phyloP scores from a whole-genome alignment of 2,113 vertebrate genomes.

The Cyprinodon tularosa region DNA sequence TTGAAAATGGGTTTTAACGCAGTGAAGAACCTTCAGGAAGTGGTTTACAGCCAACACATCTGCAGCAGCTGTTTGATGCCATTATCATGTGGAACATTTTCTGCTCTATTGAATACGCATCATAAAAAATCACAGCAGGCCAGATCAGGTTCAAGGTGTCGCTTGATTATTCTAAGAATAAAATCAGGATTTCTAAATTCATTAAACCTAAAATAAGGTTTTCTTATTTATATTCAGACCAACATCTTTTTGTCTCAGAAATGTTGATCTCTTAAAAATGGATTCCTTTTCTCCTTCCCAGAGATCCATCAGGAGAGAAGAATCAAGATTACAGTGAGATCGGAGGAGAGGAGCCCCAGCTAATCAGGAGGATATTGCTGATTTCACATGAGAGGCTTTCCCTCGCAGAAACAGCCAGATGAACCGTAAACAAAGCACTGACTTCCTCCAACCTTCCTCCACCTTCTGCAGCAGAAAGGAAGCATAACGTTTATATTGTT shows the following conservation, averaged over 20 bases:
- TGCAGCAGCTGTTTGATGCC: too few species aligned
- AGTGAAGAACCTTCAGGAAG: too few species aligned
- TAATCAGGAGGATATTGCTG: slow-evolving; percentile 1
- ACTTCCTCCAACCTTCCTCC: background rate
- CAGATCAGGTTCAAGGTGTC: background rate
- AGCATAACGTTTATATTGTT: background rate
- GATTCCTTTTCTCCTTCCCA: slow-evolving; percentile 9
- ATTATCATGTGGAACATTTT: too few species aligned
- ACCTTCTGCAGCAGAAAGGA: background rate
- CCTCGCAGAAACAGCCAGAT: background rate
- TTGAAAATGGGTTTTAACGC: too few species aligned
- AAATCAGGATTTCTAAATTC: too few species aligned
- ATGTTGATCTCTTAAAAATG: background rate
- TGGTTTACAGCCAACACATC: too few species aligned
- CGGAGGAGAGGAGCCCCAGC: slow-evolving; percentile 35
- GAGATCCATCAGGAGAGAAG: slow-evolving; percentile 58
- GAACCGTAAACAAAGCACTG: background rate
- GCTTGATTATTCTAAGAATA: too few species aligned
- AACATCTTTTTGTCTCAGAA: background rate
- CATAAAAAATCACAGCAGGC: background rate
- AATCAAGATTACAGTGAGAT: slow-evolving; percentile 47
- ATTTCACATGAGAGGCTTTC: too few species aligned
- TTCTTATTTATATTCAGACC: background rate
- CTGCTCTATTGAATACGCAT: too few species aligned
- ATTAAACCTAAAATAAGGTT: too few species aligned